phyloP scores from a whole-genome alignment of 2,113 vertebrate species.

The Gymnarchus niloticus region DNA sequence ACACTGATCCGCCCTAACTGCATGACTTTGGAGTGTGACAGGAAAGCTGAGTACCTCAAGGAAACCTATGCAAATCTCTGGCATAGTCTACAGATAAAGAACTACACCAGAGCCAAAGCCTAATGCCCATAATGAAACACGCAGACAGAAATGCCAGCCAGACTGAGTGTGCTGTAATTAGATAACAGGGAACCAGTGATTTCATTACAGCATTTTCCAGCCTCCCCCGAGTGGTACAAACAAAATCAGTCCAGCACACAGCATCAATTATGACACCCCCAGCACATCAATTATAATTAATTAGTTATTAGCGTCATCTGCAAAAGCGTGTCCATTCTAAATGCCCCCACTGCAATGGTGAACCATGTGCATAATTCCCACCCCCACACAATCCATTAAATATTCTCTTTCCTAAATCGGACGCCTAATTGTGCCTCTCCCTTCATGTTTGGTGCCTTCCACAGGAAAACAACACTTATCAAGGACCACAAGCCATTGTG shows the following conservation, averaged over 20 bases:
- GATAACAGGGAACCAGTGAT: not conserved
- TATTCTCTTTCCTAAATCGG: not conserved
- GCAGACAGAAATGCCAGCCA: not conserved
- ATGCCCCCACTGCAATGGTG: not conserved
- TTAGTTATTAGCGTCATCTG: conserved; percentile 16
- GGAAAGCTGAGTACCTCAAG: not conserved
- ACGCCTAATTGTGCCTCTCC: not conserved
- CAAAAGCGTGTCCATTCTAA: not conserved
- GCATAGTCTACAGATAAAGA: not conserved
- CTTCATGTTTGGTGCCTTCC: not conserved
- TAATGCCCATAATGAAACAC: not conserved
- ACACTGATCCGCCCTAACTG: not conserved
- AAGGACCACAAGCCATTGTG: not conserved
- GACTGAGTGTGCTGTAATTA: not conserved
- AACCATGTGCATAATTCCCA: not conserved
- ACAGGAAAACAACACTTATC: not conserved
- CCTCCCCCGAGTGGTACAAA: not conserved
- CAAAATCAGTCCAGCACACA: not conserved
- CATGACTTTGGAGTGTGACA: not conserved
- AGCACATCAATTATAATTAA: conserved; percentile 15
- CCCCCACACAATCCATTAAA: not conserved
- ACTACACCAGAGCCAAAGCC: conserved; percentile 38
- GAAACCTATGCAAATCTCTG: not conserved
- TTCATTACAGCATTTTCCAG: conserved; percentile 14
- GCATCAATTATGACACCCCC: not conserved